Evolutionary conservation across 1,140 invertebrate species (phyloP).

Genomic region (Hyles vespertilio): DNA sequence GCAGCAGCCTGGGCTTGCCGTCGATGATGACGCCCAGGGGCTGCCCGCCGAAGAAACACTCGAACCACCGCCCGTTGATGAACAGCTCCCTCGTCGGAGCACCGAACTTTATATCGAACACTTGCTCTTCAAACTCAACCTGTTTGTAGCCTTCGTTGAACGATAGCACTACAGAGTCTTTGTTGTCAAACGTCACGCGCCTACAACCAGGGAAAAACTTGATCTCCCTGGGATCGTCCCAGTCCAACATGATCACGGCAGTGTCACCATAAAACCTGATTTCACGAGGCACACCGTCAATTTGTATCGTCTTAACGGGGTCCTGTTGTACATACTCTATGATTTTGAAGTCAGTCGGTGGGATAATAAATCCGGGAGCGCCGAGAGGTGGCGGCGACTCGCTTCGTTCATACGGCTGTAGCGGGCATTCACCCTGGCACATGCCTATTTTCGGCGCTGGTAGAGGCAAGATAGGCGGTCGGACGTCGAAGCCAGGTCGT

Average conservation of each 20-base stretch:
- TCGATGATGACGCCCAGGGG: conserved; percentile 89
- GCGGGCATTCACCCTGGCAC: conserved; percentile 53
- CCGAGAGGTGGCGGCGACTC: conserved; percentile 59
- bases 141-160: conserved; percentile 86
- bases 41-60: conserved; percentile 94
- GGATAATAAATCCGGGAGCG: conserved; percentile 59
- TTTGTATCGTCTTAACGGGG: conserved; percentile 87
- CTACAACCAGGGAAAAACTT: conserved; percentile 85
- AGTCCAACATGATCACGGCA: conserved; percentile 88
- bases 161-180: conserved; percentile 79
- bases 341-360: conserved; percentile 76
- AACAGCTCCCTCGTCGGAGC: conserved; percentile 94
- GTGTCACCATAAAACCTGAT: conserved; percentile 91
- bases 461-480: conserved; percentile 36
- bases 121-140: conserved; percentile 82
- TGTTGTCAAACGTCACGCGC: conserved; percentile 82
- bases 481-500: conserved; percentile 41
- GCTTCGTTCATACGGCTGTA: conserved; percentile 51
- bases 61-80: conserved; percentile 90
- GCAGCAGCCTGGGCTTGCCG: conserved; percentile 84
- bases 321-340: conserved; percentile 80
- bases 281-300: conserved; percentile 88
- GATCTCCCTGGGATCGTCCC: conserved; percentile 90
- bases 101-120: conserved; percentile 90
- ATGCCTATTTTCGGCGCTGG: conserved; percentile 54